Evolutionary conservation across 1,140 invertebrate species (phyloP), one percentile per base, ranked within the genome.

Genomic region (Bombus terrestris): DNA sequence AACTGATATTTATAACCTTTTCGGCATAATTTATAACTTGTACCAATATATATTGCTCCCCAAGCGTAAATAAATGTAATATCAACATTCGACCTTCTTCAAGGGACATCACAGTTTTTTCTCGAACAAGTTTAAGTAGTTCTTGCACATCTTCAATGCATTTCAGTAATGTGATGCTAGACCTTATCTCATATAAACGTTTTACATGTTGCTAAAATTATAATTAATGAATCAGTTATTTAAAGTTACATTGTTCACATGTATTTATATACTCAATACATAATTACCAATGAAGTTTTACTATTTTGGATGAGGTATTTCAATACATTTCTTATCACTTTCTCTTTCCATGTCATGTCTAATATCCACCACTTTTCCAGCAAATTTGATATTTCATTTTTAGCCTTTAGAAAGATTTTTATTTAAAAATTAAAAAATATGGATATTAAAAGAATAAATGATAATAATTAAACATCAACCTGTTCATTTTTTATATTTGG

Each of bases 291-390:
- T 66, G 91, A 92, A 25, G 32, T 71, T 74, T 88, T 86, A 8
- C 86, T 86, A 28, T 77, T 68, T 39, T 86, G n/a, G 13, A 89
- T 84, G 10, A 91, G 75, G 78, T 91, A 89, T 22, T 84, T 89
- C 9, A 91, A 39, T 37, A 84, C 74, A 81, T 92, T 91, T 43
- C 15, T 35, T 72, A 92, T 86, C 13, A 89, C 57, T 76, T 89
- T 88, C 72, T 90, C 81, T 79, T 81, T 80, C 69, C 68, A 73
- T 28, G 9, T 53, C 69, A 91, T 76, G 3, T 91, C 53, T 32
- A 87, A 72, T 72, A 83, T 76, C 91, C 91, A 92, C 78, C 90
- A 92, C 2, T 83, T 83, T 88, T 92, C 90, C 13, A 92, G 35
- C 37, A 92, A 39, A 72, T 53, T 77, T 1, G 91, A 91, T 83